phyloP scores from a whole-genome alignment of 2,888 invertebrate genomes.

The Drosophila anceps region DNA sequence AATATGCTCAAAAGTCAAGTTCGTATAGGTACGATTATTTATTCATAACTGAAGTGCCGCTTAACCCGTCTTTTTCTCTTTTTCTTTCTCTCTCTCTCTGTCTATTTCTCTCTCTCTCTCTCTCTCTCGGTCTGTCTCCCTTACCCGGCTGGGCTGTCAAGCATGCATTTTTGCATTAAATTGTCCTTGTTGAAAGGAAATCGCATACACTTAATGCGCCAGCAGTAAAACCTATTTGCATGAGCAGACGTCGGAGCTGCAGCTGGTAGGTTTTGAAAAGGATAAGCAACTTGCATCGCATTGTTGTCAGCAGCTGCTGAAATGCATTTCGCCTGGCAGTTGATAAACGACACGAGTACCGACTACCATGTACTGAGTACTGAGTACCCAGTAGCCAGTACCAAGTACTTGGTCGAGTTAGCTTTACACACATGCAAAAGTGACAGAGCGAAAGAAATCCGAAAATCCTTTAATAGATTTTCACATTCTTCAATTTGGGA shows the following conservation, averaged over 20 bases:
- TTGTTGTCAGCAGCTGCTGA: constrained; percentile 67
- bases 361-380: constrained; percentile 26
- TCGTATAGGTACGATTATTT: constrained; percentile 50
- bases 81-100: background rate
- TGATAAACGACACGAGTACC: constrained; percentile 70
- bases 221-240: constrained; percentile 68
- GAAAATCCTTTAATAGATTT: constrained; percentile 37
- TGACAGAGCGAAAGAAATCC: constrained; percentile 9
- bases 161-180: constrained; percentile 76
- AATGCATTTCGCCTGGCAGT: constrained; percentile 65
- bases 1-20: constrained; percentile 35
- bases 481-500: constrained; percentile 52
- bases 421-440: constrained; percentile 33
- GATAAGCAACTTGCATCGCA: constrained; percentile 38
- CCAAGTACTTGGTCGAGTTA: constrained; percentile 27
- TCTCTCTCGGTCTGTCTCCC: background rate
- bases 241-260: constrained; percentile 37
- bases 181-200: constrained; percentile 76
- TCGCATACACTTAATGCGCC: constrained; percentile 74
- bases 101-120: background rate
- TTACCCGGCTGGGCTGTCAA: constrained; percentile 60
- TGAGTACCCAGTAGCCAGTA: constrained; percentile 20
- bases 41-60: constrained; percentile 68
- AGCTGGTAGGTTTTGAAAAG: background rate
- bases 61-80: constrained; percentile 11